Evolutionary conservation across 1,140 invertebrate species (phyloP), one percentile per base, ranked within the genome.

Genomic region (Parapsyche elsis): DNA sequence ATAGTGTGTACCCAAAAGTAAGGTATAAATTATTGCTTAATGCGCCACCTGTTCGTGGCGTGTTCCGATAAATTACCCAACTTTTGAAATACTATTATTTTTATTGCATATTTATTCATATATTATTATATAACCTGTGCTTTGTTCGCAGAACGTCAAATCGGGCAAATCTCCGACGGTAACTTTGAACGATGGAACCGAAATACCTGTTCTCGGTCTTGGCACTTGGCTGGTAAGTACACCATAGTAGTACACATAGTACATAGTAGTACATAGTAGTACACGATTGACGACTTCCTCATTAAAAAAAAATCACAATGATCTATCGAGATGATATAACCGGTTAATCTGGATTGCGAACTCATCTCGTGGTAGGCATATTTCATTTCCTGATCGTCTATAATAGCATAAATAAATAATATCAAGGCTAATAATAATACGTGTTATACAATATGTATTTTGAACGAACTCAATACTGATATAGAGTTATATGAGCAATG

Each of bases 191-290:
- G 90, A 90, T 87, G 92, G 92, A 64, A 84, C 86, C 21, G 86
- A 90, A 82, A 91, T 93, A 84, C 92, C 92, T 1, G 84, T 90
- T 19, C 84, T 93, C 82, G 93, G 92, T 5, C 84, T 94, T 5
- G 93, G 93, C 1, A 94, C 93, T 5, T 94, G 91, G 88, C 86
- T 89, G 76, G 91, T 91, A 84, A 88, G 86, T 85, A 53, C 64
- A n/a, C n/a, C 9, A 24, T 30, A 73, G n/a, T 14, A 9, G 5
- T 59, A 59, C 21, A 5, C 1, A n/a, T n/a, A n/a, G n/a, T n/a
- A 73, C 9, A 24, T 30, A 73, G n/a, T 14, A 9, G 5, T 59
- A 73, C 9, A 24, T 30, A 73, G n/a, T 14, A 9, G 5, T 59
- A 59, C 21, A 5, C 1, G n/a, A 38, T 38, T 38, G 30, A 38